Percentiles rank a stretch among this genome's conserved stretches.
phyloP scores from a whole-genome alignment of 2,888 invertebrate species.

The Ommatoiulus sabulosus region DNA sequence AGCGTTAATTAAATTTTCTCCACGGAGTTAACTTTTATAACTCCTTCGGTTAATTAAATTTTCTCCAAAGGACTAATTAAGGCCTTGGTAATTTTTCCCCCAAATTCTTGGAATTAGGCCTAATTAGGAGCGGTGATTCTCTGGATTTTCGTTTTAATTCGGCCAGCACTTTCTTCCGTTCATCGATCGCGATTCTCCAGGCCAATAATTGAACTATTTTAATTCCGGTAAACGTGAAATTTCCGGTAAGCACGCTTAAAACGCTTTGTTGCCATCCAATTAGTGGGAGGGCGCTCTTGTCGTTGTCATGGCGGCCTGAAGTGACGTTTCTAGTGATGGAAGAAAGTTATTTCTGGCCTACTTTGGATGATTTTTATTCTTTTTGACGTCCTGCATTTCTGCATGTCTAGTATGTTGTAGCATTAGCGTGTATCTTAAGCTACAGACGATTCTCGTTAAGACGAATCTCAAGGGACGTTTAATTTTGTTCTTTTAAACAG shows the following conservation, averaged over 20 bases:
- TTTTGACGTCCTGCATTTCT: too few relatives aligned
- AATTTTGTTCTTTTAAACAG: too few relatives aligned
- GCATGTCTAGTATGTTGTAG: too few relatives aligned
- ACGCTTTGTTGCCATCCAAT: not conserved
- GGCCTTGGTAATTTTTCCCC: not conserved
- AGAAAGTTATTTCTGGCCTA: not conserved
- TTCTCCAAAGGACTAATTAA: slow-evolving; percentile 19
- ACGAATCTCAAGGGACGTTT: too few relatives aligned
- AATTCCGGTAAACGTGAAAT: slow-evolving; percentile 1
- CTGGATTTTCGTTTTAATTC: slow-evolving; percentile 4
- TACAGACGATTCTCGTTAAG: too few relatives aligned
- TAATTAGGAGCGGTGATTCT: not conserved
- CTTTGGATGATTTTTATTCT: not conserved
- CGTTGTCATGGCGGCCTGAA: slow-evolving; percentile 7
- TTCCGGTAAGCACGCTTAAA: not conserved
- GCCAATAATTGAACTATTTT: slow-evolving; percentile 28
- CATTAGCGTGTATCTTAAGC: too few relatives aligned
- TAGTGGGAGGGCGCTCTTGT: not conserved
- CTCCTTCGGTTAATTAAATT: slow-evolving; percentile 34
- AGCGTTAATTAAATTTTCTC: slow-evolving; percentile 8
- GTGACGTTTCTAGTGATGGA: not conserved
- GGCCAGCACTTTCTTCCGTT: not conserved
- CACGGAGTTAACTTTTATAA: slow-evolving; percentile 17
- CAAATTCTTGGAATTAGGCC: not conserved
- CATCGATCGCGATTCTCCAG: slow-evolving; percentile 16